A percentile compares a stretch with the other conserved stretches of the same genome.
These are phyloP conservation scores for Zophobas atratus DNA, from an alignment of 1,140 invertebrate genomes.

Conservation along the genomic window DNA sequence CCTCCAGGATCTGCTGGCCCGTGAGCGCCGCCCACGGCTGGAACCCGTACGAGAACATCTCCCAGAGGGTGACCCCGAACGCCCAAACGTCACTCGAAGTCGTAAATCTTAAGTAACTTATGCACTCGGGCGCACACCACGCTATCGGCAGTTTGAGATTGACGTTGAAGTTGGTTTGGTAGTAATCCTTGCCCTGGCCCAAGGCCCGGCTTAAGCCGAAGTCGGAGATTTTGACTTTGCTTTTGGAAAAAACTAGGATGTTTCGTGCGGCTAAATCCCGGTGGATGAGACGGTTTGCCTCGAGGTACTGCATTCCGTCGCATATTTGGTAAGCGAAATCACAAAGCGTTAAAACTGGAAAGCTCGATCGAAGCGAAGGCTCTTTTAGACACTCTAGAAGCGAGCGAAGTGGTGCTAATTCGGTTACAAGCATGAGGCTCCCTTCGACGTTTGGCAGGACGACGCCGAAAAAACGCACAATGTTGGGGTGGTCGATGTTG, in stretches of 20 bases:
- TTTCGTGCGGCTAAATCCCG: slow-evolving; percentile 95
- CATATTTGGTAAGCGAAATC: slow-evolving; percentile 96
- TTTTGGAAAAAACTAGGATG: slow-evolving; percentile 95
- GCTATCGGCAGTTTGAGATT: slow-evolving; percentile 98
- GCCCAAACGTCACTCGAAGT: slow-evolving; percentile 98
- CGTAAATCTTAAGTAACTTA: slow-evolving; percentile 96
- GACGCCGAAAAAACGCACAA: slow-evolving; percentile 97
- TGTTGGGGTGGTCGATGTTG: slow-evolving; percentile 96
- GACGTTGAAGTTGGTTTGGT: slow-evolving; percentile 98
- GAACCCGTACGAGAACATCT: slow-evolving; percentile 98
- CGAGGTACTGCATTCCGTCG: slow-evolving; percentile 96
- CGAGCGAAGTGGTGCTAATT: slow-evolving; percentile 94
- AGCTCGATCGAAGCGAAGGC: slow-evolving; percentile 87
- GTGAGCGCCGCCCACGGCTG: slow-evolving; percentile 97
- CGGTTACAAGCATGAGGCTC: slow-evolving; percentile 96
- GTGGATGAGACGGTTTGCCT: slow-evolving; percentile 94
- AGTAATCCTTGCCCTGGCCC: slow-evolving; percentile 99
- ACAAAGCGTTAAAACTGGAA: slow-evolving; percentile 90
- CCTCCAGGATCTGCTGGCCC: slow-evolving; percentile 95
- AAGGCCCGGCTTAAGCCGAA: slow-evolving; percentile 96
- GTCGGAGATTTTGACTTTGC: slow-evolving; percentile 98
- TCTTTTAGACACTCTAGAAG: slow-evolving; percentile 97
- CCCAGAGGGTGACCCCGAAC: slow-evolving; percentile 98
- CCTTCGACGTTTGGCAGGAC: slow-evolving; percentile 89
- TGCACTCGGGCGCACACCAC: slow-evolving; percentile 99